A percentile compares a stretch with the other conserved stretches of the same genome.
Evolutionary conservation across 2,113 vertebrate genomes (phyloP).

Genomic region (Oxygymnocypris stewartii): DNA sequence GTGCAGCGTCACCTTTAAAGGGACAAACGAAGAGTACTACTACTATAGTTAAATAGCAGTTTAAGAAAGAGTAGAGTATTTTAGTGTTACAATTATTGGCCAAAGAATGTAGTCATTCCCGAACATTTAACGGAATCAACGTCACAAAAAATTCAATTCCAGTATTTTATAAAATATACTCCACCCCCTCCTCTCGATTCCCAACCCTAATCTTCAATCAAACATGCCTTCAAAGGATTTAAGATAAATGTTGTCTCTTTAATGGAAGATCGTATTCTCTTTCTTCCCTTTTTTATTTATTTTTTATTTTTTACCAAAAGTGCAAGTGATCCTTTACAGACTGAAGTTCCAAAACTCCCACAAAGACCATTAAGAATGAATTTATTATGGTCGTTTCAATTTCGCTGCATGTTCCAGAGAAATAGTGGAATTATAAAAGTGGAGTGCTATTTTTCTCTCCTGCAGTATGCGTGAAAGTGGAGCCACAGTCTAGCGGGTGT

Average conservation of each 20-base stretch:
- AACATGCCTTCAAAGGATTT: slow-evolving; percentile 15
- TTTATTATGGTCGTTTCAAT: slow-evolving; percentile 76
- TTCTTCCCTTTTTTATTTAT: not conserved
- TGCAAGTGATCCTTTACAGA: slow-evolving; percentile 65
- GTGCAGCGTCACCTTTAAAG: not conserved
- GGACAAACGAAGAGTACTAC: not conserved
- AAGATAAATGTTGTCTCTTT: slow-evolving; percentile 62
- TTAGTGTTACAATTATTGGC: not conserved
- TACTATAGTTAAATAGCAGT: not conserved
- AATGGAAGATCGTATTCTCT: slow-evolving; percentile 61
- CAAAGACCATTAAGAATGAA: slow-evolving; percentile 69
- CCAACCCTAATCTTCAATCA: not conserved
- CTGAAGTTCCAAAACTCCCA: slow-evolving; percentile 66
- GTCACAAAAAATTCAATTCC: not conserved
- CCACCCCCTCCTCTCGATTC: no score
- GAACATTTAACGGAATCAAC: not conserved
- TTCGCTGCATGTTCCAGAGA: slow-evolving; percentile 71
- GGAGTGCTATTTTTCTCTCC: slow-evolving; percentile 62
- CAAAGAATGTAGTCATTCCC: not conserved
- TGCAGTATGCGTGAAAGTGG: slow-evolving; percentile 66
- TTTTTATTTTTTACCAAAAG: slow-evolving; percentile 64
- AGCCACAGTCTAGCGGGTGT: slow-evolving; percentile 65
- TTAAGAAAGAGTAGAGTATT: not conserved
- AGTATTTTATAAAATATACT: not conserved
- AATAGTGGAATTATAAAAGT: slow-evolving; percentile 71